phyloP scores from a whole-genome alignment of 92 coral and sea anemone species.

The Epizoanthus ramosus region DNA sequence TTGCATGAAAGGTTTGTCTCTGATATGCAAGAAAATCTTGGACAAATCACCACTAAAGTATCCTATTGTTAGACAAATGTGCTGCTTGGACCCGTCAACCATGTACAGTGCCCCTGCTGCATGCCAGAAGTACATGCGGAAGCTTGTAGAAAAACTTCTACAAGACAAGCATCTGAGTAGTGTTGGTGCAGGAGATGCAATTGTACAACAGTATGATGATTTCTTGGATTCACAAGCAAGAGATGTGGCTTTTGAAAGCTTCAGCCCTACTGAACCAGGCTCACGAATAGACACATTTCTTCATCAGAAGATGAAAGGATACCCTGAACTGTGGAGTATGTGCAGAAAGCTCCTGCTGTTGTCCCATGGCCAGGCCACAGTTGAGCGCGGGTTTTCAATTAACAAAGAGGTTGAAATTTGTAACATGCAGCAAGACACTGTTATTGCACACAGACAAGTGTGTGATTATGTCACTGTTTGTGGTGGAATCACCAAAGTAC shows the following conservation, averaged over 20 bases:
- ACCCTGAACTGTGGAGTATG: constrained; percentile 14
- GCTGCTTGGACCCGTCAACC: constrained; percentile 28
- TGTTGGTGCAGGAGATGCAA: constrained; percentile 21
- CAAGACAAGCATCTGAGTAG: constrained; percentile 25
- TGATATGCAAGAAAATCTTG: constrained; percentile 11
- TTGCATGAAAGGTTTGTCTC: background rate
- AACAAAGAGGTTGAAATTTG: constrained; percentile 30
- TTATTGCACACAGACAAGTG: constrained; percentile 10
- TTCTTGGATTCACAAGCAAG: constrained; percentile 22
- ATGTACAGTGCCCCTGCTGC: constrained; percentile 14
- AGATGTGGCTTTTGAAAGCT: constrained; percentile 17
- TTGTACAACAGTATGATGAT: constrained; percentile 21
- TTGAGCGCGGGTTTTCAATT: constrained; percentile 35
- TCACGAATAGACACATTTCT: constrained; percentile 24
- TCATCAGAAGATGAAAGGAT: background rate
- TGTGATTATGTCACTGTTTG: constrained; percentile 21
- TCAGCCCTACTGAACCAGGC: background rate
- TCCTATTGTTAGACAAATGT: constrained; percentile 35
- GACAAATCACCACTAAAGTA: constrained; percentile 31
- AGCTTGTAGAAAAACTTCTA: constrained; percentile 1
- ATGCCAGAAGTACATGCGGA: constrained; percentile 1
- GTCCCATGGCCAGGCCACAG: constrained; percentile 43
- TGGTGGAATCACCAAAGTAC: constrained; percentile 17
- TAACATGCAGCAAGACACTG: constrained; percentile 24
- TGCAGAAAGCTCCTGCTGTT: constrained; percentile 29